Conservation (phyloP, 2,888 invertebrate species). For the Norana najaformis region DNA sequence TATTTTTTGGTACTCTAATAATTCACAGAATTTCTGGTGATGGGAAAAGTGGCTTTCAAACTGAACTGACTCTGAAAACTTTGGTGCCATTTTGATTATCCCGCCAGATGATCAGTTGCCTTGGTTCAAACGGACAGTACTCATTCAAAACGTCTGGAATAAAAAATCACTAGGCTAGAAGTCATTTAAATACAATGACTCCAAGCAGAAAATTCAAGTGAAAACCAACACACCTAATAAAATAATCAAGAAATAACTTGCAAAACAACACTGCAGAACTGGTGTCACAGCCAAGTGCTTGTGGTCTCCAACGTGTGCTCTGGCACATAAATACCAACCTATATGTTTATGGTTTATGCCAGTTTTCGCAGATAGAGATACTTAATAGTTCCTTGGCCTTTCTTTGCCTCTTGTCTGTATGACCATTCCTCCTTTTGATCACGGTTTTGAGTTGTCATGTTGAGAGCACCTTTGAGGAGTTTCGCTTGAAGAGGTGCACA, state of each 20-base stretch:
- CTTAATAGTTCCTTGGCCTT: background rate
- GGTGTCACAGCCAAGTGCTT: background rate
- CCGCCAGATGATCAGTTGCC: conserved; percentile 44
- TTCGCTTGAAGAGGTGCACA: background rate
- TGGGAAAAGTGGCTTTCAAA: background rate
- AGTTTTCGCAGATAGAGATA: background rate
- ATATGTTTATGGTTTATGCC: background rate
- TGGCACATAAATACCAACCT: background rate
- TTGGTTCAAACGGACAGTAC: conserved; percentile 39
- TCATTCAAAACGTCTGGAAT: background rate
- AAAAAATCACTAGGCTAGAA: background rate
- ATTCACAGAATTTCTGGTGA: background rate
- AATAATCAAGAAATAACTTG: background rate
- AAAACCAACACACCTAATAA: no score
- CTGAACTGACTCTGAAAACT: conserved; percentile 40
- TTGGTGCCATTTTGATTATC: conserved; percentile 41
- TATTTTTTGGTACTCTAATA: background rate
- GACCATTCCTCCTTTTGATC: background rate
- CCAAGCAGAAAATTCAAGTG: background rate
- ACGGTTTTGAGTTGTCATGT: background rate
- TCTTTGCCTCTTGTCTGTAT: background rate
- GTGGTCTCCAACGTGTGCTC: background rate
- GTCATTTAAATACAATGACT: background rate
- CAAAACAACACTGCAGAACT: background rate
- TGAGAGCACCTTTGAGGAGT: background rate